phyloP scores from a whole-genome alignment of 2,113 vertebrate genomes.

The zebrafish (Danio rerio) region GRCz12tu NC_133181.1:6003501-6004000 shows the following conservation, averaged over 20 bases:
- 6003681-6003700: not conserved
- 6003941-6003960: no score
- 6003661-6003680: constrained; percentile 21
- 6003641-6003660: constrained; percentile 38
- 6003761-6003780: not conserved
- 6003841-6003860: no score
- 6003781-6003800: not conserved
- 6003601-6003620: constrained; percentile 25
- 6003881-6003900: not conserved
- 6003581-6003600: constrained; percentile 1
- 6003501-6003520: constrained; percentile 6
- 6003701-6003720: not conserved
- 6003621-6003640: constrained; percentile 49
- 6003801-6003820: not conserved
- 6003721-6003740: not conserved
- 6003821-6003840: not conserved
- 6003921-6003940: not conserved
- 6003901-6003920: not conserved
- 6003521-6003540: not conserved
- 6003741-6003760: not conserved
- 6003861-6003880: no score
- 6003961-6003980: no score
- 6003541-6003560: constrained; percentile 15
- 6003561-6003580: constrained; percentile 27
- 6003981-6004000: no score